Conservation (phyloP, 2,113 vertebrate genomes). For the Pluvianellus socialis region DNA sequence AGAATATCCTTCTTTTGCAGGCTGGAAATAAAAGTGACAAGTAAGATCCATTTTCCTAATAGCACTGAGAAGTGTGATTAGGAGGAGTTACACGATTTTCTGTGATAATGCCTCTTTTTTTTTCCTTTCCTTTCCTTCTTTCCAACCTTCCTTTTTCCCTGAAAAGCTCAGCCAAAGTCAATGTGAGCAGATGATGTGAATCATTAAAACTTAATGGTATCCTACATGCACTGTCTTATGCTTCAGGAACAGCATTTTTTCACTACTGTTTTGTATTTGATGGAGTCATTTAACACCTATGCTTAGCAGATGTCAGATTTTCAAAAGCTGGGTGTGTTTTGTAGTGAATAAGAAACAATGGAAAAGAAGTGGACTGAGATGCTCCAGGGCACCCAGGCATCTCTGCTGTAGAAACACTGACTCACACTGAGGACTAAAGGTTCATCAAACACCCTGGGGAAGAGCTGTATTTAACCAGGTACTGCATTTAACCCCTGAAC, state of each 20-base stretch:
- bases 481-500: not conserved
- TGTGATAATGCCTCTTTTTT: not conserved
- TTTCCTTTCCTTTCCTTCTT: not conserved
- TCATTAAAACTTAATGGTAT: not conserved
- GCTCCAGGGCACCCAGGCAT: not conserved
- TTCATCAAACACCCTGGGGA: not conserved
- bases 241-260: not conserved
- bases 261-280: not conserved
- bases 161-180: not conserved
- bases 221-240: not conserved
- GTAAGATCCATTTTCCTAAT: not conserved
- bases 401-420: not conserved
- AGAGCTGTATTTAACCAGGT: not conserved
- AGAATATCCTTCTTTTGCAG: not conserved
- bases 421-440: not conserved
- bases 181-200: not conserved
- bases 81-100: not conserved
- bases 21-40: not conserved
- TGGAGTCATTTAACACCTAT: not conserved
- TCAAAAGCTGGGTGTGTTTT: not conserved
- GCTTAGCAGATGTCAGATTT: not conserved
- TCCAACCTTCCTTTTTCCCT: not conserved
- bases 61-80: not conserved
- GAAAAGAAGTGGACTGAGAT: not conserved
- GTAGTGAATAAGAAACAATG: not conserved